Conservation (phyloP, 2,888 invertebrate genomes). For the Sylvicola cinctus region DNA sequence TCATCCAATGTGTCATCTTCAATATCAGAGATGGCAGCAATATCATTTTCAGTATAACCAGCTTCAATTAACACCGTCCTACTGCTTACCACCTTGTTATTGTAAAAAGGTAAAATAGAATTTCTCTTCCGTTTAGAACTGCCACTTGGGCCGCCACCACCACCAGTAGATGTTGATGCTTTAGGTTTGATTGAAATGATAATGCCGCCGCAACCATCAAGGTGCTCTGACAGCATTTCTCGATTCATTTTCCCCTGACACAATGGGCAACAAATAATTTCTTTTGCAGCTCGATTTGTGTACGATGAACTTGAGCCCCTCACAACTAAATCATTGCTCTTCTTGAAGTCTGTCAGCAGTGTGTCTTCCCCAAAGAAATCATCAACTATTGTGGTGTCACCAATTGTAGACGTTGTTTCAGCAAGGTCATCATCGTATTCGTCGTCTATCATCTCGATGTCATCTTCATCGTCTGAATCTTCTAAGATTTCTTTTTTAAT, state of each 20-base stretch:
- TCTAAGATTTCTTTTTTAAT: constrained; percentile 4
- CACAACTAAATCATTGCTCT: constrained; percentile 16
- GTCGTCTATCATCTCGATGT: constrained; percentile 16
- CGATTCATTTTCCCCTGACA: constrained; percentile 20
- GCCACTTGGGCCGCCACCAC: too few species aligned
- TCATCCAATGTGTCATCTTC: constrained; percentile 6
- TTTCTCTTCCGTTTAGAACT: too few species aligned
- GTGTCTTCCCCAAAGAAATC: constrained; percentile 21
- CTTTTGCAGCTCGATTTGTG: constrained; percentile 11
- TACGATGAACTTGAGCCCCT: constrained; percentile 10
- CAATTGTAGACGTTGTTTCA: constrained; percentile 13
- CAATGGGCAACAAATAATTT: constrained; percentile 21
- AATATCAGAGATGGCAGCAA: neutral
- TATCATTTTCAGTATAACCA: constrained; percentile 5
- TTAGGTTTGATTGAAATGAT: constrained; percentile 12
- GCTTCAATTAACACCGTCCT: constrained; percentile 2
- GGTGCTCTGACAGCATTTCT: constrained; percentile 15
- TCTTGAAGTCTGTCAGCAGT: constrained; percentile 17
- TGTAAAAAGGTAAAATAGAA: constrained; percentile 5
- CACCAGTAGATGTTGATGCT: neutral
- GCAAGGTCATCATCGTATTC: constrained; percentile 11
- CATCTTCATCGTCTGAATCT: constrained; percentile 1
- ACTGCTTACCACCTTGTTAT: neutral
- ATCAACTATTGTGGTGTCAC: constrained; percentile 18
- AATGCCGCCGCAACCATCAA: constrained; percentile 22